Evolutionary conservation across 1,140 invertebrate species (phyloP).

Genomic region (Drosophila quadrilineata): DNA sequence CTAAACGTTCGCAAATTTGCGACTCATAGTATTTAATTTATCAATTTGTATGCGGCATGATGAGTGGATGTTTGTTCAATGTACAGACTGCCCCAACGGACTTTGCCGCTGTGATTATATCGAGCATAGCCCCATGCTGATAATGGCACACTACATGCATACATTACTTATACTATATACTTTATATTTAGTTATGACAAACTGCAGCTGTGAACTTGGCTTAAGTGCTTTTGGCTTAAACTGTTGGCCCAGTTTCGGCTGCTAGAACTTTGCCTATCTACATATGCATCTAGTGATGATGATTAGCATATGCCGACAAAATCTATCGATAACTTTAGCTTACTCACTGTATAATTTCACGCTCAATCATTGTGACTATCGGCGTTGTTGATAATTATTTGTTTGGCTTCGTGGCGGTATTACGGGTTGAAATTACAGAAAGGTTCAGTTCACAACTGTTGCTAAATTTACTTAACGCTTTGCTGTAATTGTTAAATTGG

Average conservation of each 20-base stretch:
- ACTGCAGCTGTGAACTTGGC: slow-evolving; percentile 35
- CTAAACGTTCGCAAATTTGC: slow-evolving; percentile 2
- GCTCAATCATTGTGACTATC: slow-evolving; percentile 55
- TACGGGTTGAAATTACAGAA: no score
- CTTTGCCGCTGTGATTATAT: slow-evolving; percentile 44
- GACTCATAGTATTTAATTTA: slow-evolving; percentile 45
- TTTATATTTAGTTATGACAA: not conserved
- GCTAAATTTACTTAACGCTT: no score
- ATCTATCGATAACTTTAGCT: not conserved
- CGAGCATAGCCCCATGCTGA: slow-evolving; percentile 43
- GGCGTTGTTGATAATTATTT: not conserved
- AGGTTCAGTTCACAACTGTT: no score
- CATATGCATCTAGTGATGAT: not conserved
- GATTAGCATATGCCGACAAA: not conserved
- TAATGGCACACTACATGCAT: slow-evolving; percentile 37
- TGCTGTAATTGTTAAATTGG: no score
- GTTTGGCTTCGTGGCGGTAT: slow-evolving; percentile 3
- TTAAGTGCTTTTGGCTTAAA: slow-evolving; percentile 56
- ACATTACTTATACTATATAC: slow-evolving; percentile 3
- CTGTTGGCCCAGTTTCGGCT: slow-evolving; percentile 53
- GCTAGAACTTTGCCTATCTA: slow-evolving; percentile 23
- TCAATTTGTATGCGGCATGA: slow-evolving; percentile 55
- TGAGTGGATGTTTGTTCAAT: slow-evolving; percentile 36
- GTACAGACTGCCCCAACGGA: slow-evolving; percentile 49
- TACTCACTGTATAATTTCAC: slow-evolving; percentile 73